phyloP scores from a whole-genome alignment of 2,113 vertebrate species.

The Ciconia stormi region DNA sequence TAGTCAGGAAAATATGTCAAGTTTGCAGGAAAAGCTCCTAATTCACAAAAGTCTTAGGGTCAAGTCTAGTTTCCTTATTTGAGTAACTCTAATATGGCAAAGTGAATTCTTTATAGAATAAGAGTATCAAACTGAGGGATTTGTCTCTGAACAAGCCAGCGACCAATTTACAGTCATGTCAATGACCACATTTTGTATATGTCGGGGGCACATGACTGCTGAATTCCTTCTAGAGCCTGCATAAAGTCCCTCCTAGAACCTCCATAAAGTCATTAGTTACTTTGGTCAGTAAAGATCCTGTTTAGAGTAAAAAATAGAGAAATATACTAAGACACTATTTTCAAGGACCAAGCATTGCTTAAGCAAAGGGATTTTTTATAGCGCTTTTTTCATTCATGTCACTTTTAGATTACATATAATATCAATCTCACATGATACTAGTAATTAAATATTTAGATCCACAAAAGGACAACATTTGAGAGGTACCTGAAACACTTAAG shows the following conservation, averaged over 20 bases:
- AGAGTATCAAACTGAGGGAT: not conserved
- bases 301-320: not conserved
- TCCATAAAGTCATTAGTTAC: not conserved
- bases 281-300: not conserved
- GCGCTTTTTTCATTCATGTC: not conserved
- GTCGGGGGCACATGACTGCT: not conserved
- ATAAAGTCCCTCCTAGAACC: not conserved
- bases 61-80: not conserved
- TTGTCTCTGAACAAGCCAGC: not conserved
- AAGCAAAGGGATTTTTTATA: not conserved
- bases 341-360: not conserved
- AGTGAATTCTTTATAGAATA: not conserved
- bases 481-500: not conserved
- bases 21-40: not conserved
- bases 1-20: not conserved
- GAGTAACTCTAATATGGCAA: not conserved
- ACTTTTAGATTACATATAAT: not conserved
- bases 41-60: not conserved
- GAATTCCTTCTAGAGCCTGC: not conserved
- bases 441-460: not conserved
- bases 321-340: not conserved
- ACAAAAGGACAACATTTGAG: not conserved
- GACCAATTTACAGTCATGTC: not conserved
- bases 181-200: not conserved
- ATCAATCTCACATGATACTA: not conserved